Conservation (phyloP, 2,888 invertebrate species). For the Phalangium opilio region DNA sequence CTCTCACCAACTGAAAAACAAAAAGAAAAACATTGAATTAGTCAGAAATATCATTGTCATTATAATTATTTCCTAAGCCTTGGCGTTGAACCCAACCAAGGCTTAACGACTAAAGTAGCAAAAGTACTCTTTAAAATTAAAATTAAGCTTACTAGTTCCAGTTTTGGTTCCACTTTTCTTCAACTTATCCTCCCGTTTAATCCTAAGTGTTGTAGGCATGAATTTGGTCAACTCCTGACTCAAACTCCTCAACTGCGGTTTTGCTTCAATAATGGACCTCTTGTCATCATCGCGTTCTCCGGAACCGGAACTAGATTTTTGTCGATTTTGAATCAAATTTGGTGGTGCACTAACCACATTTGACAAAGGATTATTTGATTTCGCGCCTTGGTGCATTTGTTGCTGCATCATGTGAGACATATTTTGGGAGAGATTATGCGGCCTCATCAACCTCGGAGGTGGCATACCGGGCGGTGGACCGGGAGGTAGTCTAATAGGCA, state of each 20-base stretch:
- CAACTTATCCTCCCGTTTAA: slow-evolving; percentile 51
- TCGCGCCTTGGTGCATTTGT: neutral
- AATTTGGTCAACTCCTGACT: slow-evolving; percentile 90
- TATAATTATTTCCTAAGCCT: too few relatives aligned
- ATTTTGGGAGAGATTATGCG: slow-evolving; percentile 16
- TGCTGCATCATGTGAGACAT: neutral
- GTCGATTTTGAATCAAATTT: slow-evolving; percentile 51
- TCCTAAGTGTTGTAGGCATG: slow-evolving; percentile 77
- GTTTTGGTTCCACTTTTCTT: slow-evolving; percentile 13
- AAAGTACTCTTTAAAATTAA: neutral
- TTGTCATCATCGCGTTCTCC: slow-evolving; percentile 24
- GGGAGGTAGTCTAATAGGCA: slow-evolving; percentile 41
- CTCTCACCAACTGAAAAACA: slow-evolving; percentile 16
- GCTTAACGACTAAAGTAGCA: neutral
- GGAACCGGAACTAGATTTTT: slow-evolving; percentile 14
- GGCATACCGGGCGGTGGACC: slow-evolving; percentile 44
- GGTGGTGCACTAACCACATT: slow-evolving; percentile 53
- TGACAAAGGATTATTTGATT: slow-evolving; percentile 1
- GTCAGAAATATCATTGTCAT: too few relatives aligned
- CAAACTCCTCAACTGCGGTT: slow-evolving; percentile 85
- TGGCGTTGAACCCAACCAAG: too few relatives aligned
- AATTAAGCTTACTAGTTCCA: slow-evolving; percentile 1
- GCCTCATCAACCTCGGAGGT: slow-evolving; percentile 17
- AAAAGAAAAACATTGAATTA: neutral
- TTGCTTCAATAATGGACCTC: slow-evolving; percentile 74